Conservation (phyloP, 1,140 invertebrate genomes). For the Hesperophylax magnus region DNA sequence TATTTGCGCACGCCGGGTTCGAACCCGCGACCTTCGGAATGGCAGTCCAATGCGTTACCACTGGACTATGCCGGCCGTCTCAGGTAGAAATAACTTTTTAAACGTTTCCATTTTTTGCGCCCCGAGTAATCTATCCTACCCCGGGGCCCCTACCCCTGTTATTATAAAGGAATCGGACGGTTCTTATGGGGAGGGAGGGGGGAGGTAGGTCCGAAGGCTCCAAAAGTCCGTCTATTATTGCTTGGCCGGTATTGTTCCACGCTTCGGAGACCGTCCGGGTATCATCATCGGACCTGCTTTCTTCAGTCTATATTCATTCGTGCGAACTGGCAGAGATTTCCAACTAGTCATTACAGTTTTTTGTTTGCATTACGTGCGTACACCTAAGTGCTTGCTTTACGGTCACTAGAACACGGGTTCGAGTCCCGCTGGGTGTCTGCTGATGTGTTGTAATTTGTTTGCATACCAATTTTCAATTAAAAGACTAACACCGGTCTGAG, state of each 20-base stretch:
- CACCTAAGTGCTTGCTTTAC: no score
- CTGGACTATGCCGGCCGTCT: no score
- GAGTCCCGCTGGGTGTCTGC: no score
- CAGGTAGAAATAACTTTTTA: slow-evolving; percentile 57
- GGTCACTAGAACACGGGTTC: no score
- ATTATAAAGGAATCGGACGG: slow-evolving; percentile 47
- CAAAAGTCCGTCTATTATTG: slow-evolving; percentile 51
- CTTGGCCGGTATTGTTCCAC: slow-evolving; percentile 47
- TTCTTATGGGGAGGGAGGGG: neutral
- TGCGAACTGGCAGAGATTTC: slow-evolving; percentile 34
- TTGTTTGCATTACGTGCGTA: no score
- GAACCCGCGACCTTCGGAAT: no score
- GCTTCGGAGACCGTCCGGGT: neutral
- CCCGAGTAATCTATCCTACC: slow-evolving; percentile 50
- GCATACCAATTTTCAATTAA: no score
- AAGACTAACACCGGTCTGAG: no score
- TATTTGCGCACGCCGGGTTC: no score
- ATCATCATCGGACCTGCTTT: slow-evolving; percentile 22
- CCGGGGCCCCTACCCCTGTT: slow-evolving; percentile 48
- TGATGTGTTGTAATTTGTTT: no score
- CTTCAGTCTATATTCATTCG: slow-evolving; percentile 16
- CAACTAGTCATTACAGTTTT: neutral
- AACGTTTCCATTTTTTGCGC: slow-evolving; percentile 53
- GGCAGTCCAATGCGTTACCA: no score
- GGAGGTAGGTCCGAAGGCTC: slow-evolving; percentile 37